Percentiles rank a stretch among this genome's conserved stretches.
phyloP scores from a whole-genome alignment of 1,140 invertebrate genomes.

The Carposina sasakii region DNA sequence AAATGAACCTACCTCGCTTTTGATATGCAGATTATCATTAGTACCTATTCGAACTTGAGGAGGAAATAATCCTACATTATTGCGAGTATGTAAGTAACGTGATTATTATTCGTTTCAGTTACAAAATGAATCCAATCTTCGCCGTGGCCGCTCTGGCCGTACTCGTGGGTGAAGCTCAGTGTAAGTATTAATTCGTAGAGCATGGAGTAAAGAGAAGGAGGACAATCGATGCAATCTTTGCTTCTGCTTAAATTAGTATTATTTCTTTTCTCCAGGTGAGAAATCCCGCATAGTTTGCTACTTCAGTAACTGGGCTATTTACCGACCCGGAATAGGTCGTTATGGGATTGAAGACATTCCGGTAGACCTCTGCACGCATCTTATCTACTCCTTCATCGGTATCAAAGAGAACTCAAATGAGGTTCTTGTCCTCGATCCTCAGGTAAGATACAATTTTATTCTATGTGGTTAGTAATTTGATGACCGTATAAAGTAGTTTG shows the following conservation, averaged over 20 bases:
- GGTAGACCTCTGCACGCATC: constrained; percentile 86
- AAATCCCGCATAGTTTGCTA: constrained; percentile 85
- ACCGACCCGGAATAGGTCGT: constrained; percentile 84
- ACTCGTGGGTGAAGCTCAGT: constrained; percentile 34
- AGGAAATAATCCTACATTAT: no score
- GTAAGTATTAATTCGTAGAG: constrained; percentile 39
- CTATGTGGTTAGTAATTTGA: no score
- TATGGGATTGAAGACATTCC: constrained; percentile 90
- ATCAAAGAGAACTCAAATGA: constrained; percentile 85
- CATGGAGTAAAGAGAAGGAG: no score
- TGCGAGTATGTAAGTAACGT: no score
- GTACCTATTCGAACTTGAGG: no score
- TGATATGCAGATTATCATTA: no score
- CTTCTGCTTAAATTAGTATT: no score
- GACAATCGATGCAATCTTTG: no score
- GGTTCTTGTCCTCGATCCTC: constrained; percentile 85
- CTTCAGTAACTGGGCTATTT: constrained; percentile 94
- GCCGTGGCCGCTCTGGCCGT: constrained; percentile 52
- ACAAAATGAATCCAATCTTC: constrained; percentile 51
- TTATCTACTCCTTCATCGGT: constrained; percentile 93
- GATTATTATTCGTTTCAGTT: constrained; percentile 48
- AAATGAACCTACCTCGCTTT: no score
- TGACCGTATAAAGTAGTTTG: no score
- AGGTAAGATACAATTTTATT: constrained; percentile 75
- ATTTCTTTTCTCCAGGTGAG: constrained; percentile 40